Percentiles rank a stretch among this genome's conserved stretches.
Conservation (phyloP, 2,113 vertebrate species). For the Perca fluviatilis region DNA sequence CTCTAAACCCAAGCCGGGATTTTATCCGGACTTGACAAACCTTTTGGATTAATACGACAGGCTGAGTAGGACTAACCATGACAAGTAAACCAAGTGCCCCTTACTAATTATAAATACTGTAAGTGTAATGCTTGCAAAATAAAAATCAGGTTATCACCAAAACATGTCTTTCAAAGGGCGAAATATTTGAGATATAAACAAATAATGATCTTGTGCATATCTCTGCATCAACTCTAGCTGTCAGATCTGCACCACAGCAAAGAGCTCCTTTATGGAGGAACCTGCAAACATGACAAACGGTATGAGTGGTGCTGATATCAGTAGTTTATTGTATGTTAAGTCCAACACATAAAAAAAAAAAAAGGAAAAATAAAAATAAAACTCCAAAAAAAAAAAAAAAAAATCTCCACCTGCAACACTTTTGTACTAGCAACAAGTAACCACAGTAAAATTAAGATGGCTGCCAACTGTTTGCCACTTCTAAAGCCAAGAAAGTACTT, state of each 20-base stretch:
- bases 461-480: constrained; percentile 87
- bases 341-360: constrained; percentile 97
- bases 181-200: background rate
- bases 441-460: constrained; percentile 91
- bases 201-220: background rate
- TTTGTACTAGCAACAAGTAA: constrained; percentile 88
- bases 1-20: background rate
- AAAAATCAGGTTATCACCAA: background rate
- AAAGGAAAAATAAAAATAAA: constrained; percentile 72
- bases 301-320: constrained; percentile 94
- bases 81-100: too few species aligned
- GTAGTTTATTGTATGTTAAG: constrained; percentile 99
- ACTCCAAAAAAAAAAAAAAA: constrained; percentile 82
- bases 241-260: background rate
- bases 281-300: constrained; percentile 82
- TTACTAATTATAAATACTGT: background rate
- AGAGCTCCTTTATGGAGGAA: background rate
- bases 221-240: background rate
- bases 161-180: background rate
- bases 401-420: constrained; percentile 90
- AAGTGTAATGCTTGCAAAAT: background rate
- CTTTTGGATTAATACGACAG: background rate
- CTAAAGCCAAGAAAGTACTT: constrained; percentile 87
- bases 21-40: background rate
- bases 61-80: background rate